Percentiles rank a stretch among this genome's conserved stretches.
These are phyloP conservation scores for Lagocephalus sceleratus DNA, from an alignment of 2,797 vertebrate species.

Conservation along the genomic window DNA sequence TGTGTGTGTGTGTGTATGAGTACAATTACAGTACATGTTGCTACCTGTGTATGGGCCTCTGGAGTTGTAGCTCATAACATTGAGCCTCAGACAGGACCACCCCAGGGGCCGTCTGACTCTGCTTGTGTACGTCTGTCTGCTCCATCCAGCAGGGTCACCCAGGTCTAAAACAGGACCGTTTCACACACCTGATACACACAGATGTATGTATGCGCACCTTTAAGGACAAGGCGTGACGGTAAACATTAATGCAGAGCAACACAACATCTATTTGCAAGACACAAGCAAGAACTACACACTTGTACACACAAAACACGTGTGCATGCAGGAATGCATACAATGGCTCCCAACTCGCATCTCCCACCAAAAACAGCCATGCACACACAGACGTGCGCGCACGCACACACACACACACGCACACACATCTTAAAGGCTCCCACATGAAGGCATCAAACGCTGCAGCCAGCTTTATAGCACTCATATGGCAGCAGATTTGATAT, in stretches of 20 bases:
- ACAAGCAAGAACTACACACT: slow-evolving; percentile 33
- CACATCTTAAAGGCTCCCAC: slow-evolving; percentile 78
- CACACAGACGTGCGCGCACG: slow-evolving; percentile 29
- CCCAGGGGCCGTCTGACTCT: slow-evolving; percentile 72
- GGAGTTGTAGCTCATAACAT: slow-evolving; percentile 61
- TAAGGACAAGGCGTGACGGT: slow-evolving; percentile 5
- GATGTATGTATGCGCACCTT: slow-evolving; percentile 1
- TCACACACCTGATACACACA: slow-evolving; percentile 32
- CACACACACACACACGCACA: slow-evolving; percentile 30
- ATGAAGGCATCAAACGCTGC: slow-evolving; percentile 82
- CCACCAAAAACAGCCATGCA: slow-evolving; percentile 36
- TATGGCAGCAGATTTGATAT: slow-evolving; percentile 85
- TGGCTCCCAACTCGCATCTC: slow-evolving; percentile 56
- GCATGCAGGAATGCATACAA: slow-evolving; percentile 58
- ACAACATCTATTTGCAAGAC: not conserved
- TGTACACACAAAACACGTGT: slow-evolving; percentile 30
- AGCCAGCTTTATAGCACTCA: slow-evolving; percentile 83
- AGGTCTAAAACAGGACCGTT: slow-evolving; percentile 61
- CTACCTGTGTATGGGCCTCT: slow-evolving; percentile 57
- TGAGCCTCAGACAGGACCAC: slow-evolving; percentile 72
- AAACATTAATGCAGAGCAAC: slow-evolving; percentile 13
- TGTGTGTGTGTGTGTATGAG: slow-evolving; percentile 19
- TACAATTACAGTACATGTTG: slow-evolving; percentile 58
- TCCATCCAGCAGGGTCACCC: slow-evolving; percentile 62
- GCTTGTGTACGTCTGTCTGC: slow-evolving; percentile 47